These are phyloP conservation scores for Charina bottae DNA, from an alignment of 2,113 vertebrate genomes.

Conservation along the genomic window DNA sequence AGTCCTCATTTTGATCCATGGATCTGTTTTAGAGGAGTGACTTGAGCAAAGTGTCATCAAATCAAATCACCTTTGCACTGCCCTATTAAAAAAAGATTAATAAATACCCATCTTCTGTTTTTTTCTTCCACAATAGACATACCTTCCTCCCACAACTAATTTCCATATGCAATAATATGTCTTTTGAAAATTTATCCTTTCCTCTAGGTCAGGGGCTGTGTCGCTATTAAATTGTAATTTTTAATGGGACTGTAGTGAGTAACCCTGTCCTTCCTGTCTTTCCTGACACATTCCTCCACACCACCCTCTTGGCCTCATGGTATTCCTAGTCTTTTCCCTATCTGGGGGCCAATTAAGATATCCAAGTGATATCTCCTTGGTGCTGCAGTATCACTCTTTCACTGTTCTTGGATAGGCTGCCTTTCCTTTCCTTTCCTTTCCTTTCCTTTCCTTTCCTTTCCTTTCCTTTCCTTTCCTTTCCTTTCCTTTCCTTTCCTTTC, in stretches of 20 bases:
- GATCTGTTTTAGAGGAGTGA: neutral
- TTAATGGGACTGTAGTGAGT: neutral
- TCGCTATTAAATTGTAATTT: neutral
- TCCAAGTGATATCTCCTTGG: neutral
- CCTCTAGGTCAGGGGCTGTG: neutral
- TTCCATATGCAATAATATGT: neutral
- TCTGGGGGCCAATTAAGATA: neutral
- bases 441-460: too few relatives aligned
- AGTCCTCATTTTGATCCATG: neutral
- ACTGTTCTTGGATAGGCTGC: neutral
- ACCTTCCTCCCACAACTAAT: neutral
- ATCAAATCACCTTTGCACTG: neutral
- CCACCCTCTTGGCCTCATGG: neutral
- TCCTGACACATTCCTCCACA: neutral
- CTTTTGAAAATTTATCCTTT: neutral
- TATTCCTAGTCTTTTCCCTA: neutral
- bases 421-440: too few relatives aligned
- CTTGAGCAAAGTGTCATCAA: neutral
- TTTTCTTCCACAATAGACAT: neutral
- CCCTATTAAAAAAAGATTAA: neutral
- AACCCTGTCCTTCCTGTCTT: neutral
- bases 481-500: too few relatives aligned
- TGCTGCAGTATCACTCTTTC: neutral
- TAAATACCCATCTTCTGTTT: neutral
- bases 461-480: too few relatives aligned